Evolutionary conservation across 2,797 vertebrate genomes (phyloP).

Genomic region (Vultur gryphus): DNA sequence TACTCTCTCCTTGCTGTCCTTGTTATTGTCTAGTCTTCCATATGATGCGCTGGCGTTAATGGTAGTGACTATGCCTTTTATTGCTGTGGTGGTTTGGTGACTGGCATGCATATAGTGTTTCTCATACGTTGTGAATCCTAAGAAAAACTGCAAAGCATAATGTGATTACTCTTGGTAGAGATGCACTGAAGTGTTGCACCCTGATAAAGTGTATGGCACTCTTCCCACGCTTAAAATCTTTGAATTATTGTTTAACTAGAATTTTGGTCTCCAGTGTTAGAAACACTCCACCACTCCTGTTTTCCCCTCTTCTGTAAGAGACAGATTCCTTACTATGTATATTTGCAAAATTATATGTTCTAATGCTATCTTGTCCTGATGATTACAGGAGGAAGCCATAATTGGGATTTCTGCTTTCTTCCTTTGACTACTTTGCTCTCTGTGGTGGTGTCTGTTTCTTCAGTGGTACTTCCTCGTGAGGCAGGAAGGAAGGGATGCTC

Average conservation of each 20-base stretch:
- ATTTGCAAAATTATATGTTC: background rate
- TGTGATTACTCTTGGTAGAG: background rate
- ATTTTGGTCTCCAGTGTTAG: background rate
- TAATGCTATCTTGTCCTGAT: background rate
- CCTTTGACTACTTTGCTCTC: background rate
- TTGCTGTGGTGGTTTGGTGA: background rate
- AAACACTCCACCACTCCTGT: background rate
- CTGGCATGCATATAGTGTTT: background rate
- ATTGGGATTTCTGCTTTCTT: background rate
- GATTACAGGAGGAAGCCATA: background rate
- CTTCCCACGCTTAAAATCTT: background rate
- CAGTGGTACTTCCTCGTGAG: background rate
- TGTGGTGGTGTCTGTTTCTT: background rate
- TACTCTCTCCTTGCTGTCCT: background rate
- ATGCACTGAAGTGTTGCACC: background rate
- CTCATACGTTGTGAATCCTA: background rate
- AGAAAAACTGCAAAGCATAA: background rate
- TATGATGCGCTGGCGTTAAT: background rate
- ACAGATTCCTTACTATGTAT: background rate
- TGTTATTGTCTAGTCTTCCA: background rate
- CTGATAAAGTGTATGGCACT: background rate
- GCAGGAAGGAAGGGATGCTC: background rate
- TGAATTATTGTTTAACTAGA: background rate
- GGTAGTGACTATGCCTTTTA: background rate
- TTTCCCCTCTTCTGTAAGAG: background rate